Percentiles rank a stretch among this genome's conserved stretches.
phyloP scores from a whole-genome alignment of 2,113 vertebrate genomes.

The Aleadryas rufinucha region DNA sequence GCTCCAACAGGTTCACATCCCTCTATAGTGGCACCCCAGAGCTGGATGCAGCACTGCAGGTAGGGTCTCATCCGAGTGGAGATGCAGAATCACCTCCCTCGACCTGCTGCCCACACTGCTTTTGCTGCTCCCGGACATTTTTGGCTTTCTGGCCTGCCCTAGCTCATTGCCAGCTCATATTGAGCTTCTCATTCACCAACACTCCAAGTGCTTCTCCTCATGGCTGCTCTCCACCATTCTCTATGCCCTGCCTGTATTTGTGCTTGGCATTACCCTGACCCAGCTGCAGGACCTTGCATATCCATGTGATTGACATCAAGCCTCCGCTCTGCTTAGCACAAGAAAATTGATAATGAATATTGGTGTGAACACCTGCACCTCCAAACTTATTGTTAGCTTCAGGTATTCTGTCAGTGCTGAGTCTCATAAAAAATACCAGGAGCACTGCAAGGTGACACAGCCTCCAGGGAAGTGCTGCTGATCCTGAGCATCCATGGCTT shows the following conservation, averaged over 20 bases:
- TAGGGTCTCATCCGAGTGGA: background rate
- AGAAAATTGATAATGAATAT: background rate
- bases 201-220: background rate
- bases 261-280: background rate
- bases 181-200: background rate
- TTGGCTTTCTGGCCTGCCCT: background rate
- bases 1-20: background rate
- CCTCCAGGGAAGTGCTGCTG: background rate
- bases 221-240: background rate
- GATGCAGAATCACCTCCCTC: background rate
- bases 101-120: background rate
- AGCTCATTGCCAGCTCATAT: too few species aligned
- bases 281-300: background rate
- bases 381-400: background rate
- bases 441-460: background rate
- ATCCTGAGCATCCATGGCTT: background rate
- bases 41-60: background rate
- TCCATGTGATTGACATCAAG: background rate
- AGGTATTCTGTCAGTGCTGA: background rate
- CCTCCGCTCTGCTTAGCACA: background rate
- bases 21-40: background rate
- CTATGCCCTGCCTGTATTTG: background rate
- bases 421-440: background rate
- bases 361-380: background rate
- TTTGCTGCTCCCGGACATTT: background rate